Base-by-base conservation (phyloP, 2,888 invertebrate species). In the Thymelicus acteon region DNA sequence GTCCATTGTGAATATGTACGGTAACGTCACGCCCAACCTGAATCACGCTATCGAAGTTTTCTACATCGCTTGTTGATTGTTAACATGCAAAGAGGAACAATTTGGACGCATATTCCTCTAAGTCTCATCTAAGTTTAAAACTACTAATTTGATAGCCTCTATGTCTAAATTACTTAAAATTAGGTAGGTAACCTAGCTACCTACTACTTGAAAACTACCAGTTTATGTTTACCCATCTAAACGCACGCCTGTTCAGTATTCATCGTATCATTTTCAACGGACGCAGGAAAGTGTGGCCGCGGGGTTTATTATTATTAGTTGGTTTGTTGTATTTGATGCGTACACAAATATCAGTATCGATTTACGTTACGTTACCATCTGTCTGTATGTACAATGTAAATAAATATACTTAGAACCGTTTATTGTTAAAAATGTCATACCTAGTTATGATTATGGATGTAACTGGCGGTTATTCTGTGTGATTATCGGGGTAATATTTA, bases 311-410 rank as follows among this genome's bases (percentile, higher is more conserved):
- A 37, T 63, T 63, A 7, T 37, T 58, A 58, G 69, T n/a, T n/a
- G 63, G 47, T 63, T 57, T 49, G 57, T 47, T 63, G 49, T 69
- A 58, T 62, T 57, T 48, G 54, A 62, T 31, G 40, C 24, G 12
- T 61, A 68, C 54, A 68, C 52, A 54, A 61, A 68, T 54, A 66
- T 37, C 39, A 60, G n/a, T 58, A 69, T 62, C 47, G 57, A 69
- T 57, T 57, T 47, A 54, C 31, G 52, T 62, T 31, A 44, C n/a
- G 44, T 62, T 68, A 37, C 62, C 62, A 69, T 62, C 15, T 62
- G 62, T 48, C 52, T 54, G 37, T 48, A 12, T 37, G 47, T 69
- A 57, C 8, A 57, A 48, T 52, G 49, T 52, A 52, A 52, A 52
- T 62, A 69, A 47, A 48, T 40, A 47, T 19, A 62, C 7, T 31